phyloP scores from a whole-genome alignment of 2,888 invertebrate species.

The Spodoptera littoralis region DNA sequence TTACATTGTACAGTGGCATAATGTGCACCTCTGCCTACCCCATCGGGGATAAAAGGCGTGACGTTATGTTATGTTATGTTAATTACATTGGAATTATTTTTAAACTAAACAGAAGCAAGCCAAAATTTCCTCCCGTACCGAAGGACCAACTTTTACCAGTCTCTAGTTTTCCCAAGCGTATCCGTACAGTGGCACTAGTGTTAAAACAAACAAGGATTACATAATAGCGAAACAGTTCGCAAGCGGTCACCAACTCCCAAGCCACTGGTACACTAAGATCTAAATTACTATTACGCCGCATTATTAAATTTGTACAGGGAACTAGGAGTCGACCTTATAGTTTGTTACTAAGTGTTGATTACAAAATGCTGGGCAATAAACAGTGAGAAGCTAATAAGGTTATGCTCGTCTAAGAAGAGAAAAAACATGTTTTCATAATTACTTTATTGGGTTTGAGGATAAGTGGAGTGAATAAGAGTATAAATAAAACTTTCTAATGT shows the following conservation, averaged over 20 bases:
- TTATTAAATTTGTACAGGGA: constrained; percentile 59
- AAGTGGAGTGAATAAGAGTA: no score
- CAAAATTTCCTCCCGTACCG: background rate
- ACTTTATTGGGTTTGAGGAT: no score
- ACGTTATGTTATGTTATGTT: no score
- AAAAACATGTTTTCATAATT: no score
- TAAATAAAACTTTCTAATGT: no score
- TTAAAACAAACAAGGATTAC: constrained; percentile 30
- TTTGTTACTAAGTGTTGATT: constrained; percentile 24
- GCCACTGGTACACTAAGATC: constrained; percentile 48
- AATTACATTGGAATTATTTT: no score
- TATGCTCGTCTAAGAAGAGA: no score
- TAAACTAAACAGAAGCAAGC: no score
- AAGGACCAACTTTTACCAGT: constrained; percentile 9
- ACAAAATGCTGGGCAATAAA: constrained; percentile 20
- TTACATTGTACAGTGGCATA: no score
- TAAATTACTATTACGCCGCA: constrained; percentile 54
- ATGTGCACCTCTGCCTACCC: no score
- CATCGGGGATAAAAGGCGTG: no score
- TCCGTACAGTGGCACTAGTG: constrained; percentile 20
- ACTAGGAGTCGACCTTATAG: constrained; percentile 49
- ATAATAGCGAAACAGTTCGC: constrained; percentile 25
- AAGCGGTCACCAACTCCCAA: constrained; percentile 47
- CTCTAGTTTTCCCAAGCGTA: constrained; percentile 4
- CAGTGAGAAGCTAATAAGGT: constrained; percentile 6